These are phyloP conservation scores for Gobiocypris rarus DNA, from an alignment of 2,113 vertebrate species.

Conservation along the genomic window DNA sequence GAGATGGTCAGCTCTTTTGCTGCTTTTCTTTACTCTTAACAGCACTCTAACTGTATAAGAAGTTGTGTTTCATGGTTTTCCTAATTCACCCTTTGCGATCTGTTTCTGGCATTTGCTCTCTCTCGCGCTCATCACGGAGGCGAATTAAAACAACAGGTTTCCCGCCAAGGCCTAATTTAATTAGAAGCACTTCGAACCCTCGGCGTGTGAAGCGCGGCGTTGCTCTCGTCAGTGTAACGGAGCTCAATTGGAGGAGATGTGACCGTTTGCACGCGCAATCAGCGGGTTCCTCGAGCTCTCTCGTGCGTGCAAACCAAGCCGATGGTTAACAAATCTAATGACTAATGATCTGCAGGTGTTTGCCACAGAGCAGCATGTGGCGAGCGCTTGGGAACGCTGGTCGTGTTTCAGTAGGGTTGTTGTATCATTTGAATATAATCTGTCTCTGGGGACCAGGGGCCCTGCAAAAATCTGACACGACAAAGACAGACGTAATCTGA, in stretches of 20 bases:
- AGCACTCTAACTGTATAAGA: not conserved
- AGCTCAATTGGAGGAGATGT: constrained; percentile 6
- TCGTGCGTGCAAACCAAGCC: constrained; percentile 6
- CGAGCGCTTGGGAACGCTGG: not conserved
- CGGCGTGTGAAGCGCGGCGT: not conserved
- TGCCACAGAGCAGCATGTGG: not conserved
- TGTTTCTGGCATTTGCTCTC: not conserved
- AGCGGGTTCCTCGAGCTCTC: not conserved
- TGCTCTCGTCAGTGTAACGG: not conserved
- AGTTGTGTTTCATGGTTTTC: not conserved
- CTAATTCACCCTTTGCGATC: not conserved
- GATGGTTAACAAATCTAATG: not conserved
- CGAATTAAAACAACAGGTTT: not conserved
- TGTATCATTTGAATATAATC: not conserved
- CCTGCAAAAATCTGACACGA: not conserved
- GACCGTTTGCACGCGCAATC: not conserved
- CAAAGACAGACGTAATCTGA: not conserved
- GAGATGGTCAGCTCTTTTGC: not conserved
- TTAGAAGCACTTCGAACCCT: not conserved
- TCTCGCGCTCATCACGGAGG: not conserved
- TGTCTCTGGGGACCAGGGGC: not conserved
- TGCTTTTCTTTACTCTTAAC: not conserved
- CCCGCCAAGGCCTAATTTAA: not conserved
- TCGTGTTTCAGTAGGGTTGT: constrained; percentile 3
- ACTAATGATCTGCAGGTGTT: constrained; percentile 28